A percentile compares a stretch with the other conserved stretches of the same genome.
These are phyloP conservation scores for Meganola albula DNA, from an alignment of 2,888 invertebrate genomes.

Conservation along the genomic window DNA sequence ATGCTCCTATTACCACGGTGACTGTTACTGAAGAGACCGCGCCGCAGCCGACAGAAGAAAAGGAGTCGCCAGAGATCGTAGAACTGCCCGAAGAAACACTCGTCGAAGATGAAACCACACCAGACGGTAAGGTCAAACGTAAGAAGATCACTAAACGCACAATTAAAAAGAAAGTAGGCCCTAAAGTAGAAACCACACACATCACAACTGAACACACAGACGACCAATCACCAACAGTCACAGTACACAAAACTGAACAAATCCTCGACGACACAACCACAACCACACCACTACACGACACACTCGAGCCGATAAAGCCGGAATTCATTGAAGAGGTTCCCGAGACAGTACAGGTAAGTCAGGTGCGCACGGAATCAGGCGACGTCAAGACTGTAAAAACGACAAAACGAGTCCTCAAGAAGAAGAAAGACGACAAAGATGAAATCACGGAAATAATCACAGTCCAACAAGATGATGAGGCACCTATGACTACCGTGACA, in stretches of 20 bases:
- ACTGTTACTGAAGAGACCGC: constrained; percentile 8
- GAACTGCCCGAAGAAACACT: constrained; percentile 13
- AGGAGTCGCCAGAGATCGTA: constrained; percentile 1
- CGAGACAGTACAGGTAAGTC: constrained; percentile 8
- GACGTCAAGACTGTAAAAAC: constrained; percentile 33
- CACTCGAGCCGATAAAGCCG: constrained; percentile 7
- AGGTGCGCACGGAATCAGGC: constrained; percentile 6
- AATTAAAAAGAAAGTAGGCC: constrained; percentile 14
- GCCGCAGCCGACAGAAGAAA: not conserved
- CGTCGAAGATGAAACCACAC: constrained; percentile 4
- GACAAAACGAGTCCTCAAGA: constrained; percentile 32
- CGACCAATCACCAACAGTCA: constrained; percentile 11
- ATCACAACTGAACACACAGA: constrained; percentile 14
- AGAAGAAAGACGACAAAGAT: constrained; percentile 29
- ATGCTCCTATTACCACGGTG: constrained; percentile 15
- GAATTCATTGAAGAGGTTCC: constrained; percentile 13
- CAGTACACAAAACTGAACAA: constrained; percentile 15
- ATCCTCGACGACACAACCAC: constrained; percentile 9
- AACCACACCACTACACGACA: constrained; percentile 6
- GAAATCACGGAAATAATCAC: constrained; percentile 27
- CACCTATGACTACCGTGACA: constrained; percentile 28
- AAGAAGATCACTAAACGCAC: constrained; percentile 5
- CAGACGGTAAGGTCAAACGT: constrained; percentile 9
- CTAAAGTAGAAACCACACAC: constrained; percentile 12
- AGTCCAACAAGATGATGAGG: constrained; percentile 42